Evolutionary conservation across 2,888 invertebrate genomes (phyloP).

Genomic region (Blastobasis lacticolella): DNA sequence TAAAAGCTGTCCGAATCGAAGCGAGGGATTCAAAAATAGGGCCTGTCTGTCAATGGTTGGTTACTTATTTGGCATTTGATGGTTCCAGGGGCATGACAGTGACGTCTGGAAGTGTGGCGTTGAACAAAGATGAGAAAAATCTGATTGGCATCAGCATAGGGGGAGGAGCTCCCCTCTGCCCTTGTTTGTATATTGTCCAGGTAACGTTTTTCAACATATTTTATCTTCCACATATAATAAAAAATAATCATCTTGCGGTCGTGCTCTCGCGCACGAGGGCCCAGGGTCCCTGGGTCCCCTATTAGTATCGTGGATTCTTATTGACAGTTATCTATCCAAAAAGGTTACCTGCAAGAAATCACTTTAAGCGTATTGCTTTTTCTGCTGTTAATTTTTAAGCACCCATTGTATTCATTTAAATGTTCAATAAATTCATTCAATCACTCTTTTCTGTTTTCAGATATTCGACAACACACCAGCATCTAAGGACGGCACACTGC

Average conservation of each 20-base stretch:
- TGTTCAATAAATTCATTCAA: too few species aligned
- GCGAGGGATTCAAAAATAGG: too few species aligned
- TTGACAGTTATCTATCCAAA: too few species aligned
- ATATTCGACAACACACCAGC: slow-evolving; percentile 99
- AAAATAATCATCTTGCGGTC: too few species aligned
- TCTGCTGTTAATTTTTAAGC: too few species aligned
- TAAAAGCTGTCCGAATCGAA: too few species aligned
- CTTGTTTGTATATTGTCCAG: slow-evolving; percentile 98
- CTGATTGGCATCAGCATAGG: slow-evolving; percentile 99
- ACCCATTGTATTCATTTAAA: too few species aligned
- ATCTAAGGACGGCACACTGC: slow-evolving; percentile 91
- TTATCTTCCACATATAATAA: not conserved
- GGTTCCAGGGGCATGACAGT: slow-evolving; percentile 95
- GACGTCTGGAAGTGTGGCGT: slow-evolving; percentile 91
- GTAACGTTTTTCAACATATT: slow-evolving; percentile 44
- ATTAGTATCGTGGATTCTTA: too few species aligned
- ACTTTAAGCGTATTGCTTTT: not conserved
- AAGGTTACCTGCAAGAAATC: too few species aligned
- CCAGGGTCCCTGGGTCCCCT: too few species aligned
- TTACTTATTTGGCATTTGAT: not conserved
- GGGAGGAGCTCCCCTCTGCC: slow-evolving; percentile 95
- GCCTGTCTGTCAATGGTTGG: too few species aligned
- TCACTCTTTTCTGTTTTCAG: slow-evolving; percentile 59
- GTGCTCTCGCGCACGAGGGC: too few species aligned
- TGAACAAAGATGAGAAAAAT: slow-evolving; percentile 93